A percentile compares a stretch with the other conserved stretches of the same genome.
phyloP scores from a whole-genome alignment of 2,888 invertebrate species.

The Andricus curvator region DNA sequence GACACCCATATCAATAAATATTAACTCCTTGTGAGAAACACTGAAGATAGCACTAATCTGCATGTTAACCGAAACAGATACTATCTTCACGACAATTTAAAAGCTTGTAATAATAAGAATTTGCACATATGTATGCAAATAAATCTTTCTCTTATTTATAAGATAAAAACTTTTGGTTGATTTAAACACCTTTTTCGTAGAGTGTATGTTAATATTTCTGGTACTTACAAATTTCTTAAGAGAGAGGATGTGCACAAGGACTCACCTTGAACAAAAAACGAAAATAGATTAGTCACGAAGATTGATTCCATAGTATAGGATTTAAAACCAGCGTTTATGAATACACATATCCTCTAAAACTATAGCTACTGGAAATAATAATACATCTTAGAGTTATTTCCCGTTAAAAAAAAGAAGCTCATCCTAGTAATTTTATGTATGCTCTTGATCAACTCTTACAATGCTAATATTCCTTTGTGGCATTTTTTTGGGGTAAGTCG shows the following conservation, averaged over 20 bases:
- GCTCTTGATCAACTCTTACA: neutral
- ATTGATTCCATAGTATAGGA: neutral
- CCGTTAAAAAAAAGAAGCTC: neutral
- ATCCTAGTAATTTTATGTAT: neutral
- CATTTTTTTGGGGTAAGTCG: neutral
- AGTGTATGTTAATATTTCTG: neutral
- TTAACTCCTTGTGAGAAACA: neutral
- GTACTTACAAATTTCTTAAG: neutral
- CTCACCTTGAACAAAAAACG: slow-evolving; percentile 9
- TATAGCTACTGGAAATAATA: neutral
- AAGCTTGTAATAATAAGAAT: too few relatives aligned
- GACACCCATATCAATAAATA: neutral
- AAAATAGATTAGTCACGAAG: neutral
- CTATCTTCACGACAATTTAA: too few relatives aligned
- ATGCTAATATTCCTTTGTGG: neutral
- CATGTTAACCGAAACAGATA: neutral
- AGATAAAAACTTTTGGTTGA: too few relatives aligned
- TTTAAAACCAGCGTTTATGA: neutral
- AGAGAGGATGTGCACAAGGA: neutral
- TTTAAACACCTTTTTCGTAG: neutral
- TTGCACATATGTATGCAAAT: neutral
- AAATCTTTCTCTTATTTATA: neutral
- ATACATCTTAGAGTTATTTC: neutral
- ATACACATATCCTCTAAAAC: neutral
- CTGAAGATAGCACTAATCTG: neutral